phyloP scores from a whole-genome alignment of 2,888 invertebrate species.

The Philhelius pedissequus region DNA sequence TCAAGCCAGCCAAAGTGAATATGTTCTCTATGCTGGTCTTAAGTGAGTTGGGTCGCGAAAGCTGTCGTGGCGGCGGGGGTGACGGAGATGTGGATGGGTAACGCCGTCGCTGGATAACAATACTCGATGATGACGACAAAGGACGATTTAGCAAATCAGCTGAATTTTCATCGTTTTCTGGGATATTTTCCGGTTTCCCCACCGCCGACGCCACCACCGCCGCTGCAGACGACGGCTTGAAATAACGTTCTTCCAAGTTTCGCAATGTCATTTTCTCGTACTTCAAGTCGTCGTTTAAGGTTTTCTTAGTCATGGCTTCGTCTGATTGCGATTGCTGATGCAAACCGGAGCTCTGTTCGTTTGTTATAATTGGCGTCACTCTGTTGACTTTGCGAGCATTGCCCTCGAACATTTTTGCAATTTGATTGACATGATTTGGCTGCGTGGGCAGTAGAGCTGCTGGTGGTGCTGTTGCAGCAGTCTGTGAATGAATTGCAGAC shows the following conservation, averaged over 20 bases:
- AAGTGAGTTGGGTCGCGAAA: conserved; percentile 72
- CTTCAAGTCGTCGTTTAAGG: conserved; percentile 56
- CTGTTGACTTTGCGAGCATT: conserved; percentile 75
- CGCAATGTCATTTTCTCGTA: conserved; percentile 66
- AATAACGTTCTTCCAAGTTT: conserved; percentile 69
- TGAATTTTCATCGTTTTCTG: conserved; percentile 75
- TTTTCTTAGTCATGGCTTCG: conserved; percentile 35
- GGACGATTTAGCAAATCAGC: conserved; percentile 73
- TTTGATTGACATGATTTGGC: conserved; percentile 76
- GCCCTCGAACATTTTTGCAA: conserved; percentile 77
- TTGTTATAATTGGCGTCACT: conserved; percentile 73
- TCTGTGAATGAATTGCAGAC: not conserved
- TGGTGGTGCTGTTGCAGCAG: not conserved
- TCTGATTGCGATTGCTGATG: not conserved
- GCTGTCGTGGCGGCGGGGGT: conserved; percentile 41
- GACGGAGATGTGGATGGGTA: conserved; percentile 64
- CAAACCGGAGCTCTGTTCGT: conserved; percentile 56
- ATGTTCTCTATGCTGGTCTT: conserved; percentile 76
- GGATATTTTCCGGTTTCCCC: conserved; percentile 69
- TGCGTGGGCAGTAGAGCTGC: conserved; percentile 61
- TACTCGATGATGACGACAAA: conserved; percentile 46
- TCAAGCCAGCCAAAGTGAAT: conserved; percentile 74
- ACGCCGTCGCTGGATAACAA: conserved; percentile 64
- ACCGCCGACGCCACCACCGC: too few species aligned
- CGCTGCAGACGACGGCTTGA: conserved; percentile 32